These are phyloP conservation scores for Drosophila tripunctata DNA, from an alignment of 2,888 invertebrate genomes.

Conservation along the genomic window DNA sequence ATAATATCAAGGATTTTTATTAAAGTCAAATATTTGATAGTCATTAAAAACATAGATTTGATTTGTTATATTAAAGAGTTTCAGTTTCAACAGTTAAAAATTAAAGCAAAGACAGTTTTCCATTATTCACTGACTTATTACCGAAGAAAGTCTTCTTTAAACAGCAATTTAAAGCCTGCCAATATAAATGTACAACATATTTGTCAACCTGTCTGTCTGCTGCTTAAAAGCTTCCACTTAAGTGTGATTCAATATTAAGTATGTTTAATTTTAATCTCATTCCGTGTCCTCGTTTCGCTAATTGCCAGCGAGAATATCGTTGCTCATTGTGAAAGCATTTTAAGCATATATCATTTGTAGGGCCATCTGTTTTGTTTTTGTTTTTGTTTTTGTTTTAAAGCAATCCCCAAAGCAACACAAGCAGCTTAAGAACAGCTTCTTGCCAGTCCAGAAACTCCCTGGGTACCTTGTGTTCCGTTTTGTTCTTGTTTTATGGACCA, in stretches of 20 bases:
- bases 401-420: slow-evolving; percentile 31
- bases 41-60: too few relatives aligned
- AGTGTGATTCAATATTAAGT: slow-evolving; percentile 24
- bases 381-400: not conserved
- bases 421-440: slow-evolving; percentile 46
- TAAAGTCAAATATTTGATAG: too few relatives aligned
- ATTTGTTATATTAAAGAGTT: too few relatives aligned
- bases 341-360: slow-evolving; percentile 41
- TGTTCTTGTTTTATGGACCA: slow-evolving; percentile 43
- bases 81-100: too few relatives aligned
- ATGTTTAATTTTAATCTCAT: slow-evolving; percentile 40
- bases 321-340: slow-evolving; percentile 45
- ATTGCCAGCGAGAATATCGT: slow-evolving; percentile 32
- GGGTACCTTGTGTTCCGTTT: slow-evolving; percentile 30
- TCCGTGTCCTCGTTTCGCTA: slow-evolving; percentile 44
- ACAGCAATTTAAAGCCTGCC: not conserved
- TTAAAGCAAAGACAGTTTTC: too few relatives aligned
- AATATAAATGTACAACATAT: not conserved
- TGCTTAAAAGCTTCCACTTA: not conserved
- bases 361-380: slow-evolving; percentile 42
- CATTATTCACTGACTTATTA: too few relatives aligned
- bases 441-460: slow-evolving; percentile 7
- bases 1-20: too few relatives aligned
- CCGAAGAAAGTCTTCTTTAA: not conserved
- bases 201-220: slow-evolving; percentile 4